These are phyloP conservation scores for Rosalia funebris DNA, from an alignment of 2,888 invertebrate genomes.

Conservation along the genomic window DNA sequence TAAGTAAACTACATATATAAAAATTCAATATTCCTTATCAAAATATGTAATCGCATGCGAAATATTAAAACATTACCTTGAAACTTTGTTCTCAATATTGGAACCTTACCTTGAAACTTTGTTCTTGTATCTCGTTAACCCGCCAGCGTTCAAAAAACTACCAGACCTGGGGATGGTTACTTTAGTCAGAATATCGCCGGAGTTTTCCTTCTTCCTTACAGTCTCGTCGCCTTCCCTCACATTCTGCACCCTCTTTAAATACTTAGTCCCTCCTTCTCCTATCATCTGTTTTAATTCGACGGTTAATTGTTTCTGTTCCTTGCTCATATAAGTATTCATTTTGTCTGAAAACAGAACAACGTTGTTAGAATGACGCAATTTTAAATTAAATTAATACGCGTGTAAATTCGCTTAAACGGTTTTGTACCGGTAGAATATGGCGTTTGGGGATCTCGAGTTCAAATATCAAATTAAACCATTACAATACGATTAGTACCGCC, in stretches of 20 bases:
- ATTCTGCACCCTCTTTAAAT: conserved; percentile 65
- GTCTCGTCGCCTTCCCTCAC: conserved; percentile 56
- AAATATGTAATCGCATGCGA: too few species aligned
- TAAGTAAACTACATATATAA: too few species aligned
- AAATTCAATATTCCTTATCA: too few species aligned
- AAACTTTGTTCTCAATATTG: too few species aligned
- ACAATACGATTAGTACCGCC: too few species aligned
- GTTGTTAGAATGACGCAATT: too few species aligned
- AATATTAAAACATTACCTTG: too few species aligned
- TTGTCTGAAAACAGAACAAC: conserved; percentile 62
- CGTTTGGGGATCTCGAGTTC: too few species aligned
- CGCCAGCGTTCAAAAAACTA: conserved; percentile 85
- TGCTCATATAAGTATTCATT: conserved; percentile 65
- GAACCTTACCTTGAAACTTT: conserved; percentile 72
- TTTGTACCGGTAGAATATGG: too few species aligned
- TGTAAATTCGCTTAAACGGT: too few species aligned
- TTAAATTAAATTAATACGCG: too few species aligned
- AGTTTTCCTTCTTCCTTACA: conserved; percentile 66
- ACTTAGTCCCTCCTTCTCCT: conserved; percentile 57
- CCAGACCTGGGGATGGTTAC: conserved; percentile 87
- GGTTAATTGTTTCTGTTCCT: conserved; percentile 65
- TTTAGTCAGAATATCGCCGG: conserved; percentile 85
- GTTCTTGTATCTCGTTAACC: conserved; percentile 80
- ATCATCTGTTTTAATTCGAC: conserved; percentile 64
- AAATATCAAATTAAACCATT: too few species aligned